Base-by-base conservation (phyloP, 2,113 vertebrate species). In the Poeciliopsis occidentalis region DNA sequence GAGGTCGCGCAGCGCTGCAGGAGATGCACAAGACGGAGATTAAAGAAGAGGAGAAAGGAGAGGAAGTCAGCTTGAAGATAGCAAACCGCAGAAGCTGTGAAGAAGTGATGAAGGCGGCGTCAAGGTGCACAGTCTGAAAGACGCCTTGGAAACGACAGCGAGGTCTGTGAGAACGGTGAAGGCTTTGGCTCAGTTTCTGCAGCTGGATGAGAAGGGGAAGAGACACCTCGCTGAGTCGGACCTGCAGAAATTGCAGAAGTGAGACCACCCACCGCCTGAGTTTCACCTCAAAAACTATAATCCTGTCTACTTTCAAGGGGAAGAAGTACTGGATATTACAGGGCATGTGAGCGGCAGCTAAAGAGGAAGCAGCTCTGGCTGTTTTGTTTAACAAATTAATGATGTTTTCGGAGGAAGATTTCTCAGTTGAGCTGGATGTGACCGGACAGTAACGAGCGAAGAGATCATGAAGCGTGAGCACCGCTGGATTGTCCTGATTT, bases 31-130 rank as follows among this genome's bases (percentile, higher is more conserved):
- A 2, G 27, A 68, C 0, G 31, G 63, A 74, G 39, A 80, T 79
- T 51, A 90, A 81, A 88, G 77, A 31, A 34, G 44, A 30, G 64
- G 71, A 83, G 69, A 84, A 64, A 2, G 8, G 37, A 57, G 74
- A 89, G 86, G 89, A 89, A 89, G 89, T 91, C 63, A 61, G 39
- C 61, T 66, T 76, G n/a, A 75, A 61, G 41, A 80, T 17, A 57
- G 5, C 34, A 29, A 88, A 88, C 86, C 81, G 79, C 80, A 79
- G 31, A 76, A 44, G 7, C 60, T 71, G 69, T 62, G 60, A 67
- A 77, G 69, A 86, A 69, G 51, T 73, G 73, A 82, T 81, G 69
- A 80, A 70, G 62, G 72, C 11, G 37, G 29, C 19, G 61, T 73
- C 30, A 76, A 81, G 71, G 71, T 85, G 69, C 57, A 12, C 32